A percentile compares a stretch with the other conserved stretches of the same genome.
Evolutionary conservation across 2,113 vertebrate genomes (phyloP).

Genomic region (Pseudopipra pipra): DNA sequence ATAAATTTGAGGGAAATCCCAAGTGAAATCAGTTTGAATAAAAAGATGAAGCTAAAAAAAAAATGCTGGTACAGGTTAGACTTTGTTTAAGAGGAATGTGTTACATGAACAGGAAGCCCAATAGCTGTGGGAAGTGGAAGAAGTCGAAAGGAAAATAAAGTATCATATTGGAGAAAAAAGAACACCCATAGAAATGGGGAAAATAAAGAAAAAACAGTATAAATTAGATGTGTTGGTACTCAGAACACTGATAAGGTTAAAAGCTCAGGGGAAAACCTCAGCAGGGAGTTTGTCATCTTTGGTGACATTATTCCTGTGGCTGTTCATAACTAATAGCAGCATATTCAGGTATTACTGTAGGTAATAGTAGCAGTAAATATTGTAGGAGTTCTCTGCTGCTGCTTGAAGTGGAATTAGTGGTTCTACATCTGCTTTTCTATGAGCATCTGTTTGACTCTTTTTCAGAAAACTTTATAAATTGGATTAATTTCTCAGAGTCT

Average conservation of each 20-base stretch:
- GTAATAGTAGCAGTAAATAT: not conserved
- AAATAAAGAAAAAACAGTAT: not conserved
- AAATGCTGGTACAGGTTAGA: not conserved
- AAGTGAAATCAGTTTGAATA: not conserved
- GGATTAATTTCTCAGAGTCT: not conserved
- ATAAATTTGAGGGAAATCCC: not conserved
- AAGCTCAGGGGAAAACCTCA: not conserved
- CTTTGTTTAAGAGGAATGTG: not conserved
- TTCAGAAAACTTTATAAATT: not conserved
- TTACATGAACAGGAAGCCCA: not conserved
- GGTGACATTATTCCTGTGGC: not conserved
- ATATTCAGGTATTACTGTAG: accelerated
- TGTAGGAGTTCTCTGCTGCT: not conserved
- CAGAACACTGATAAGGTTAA: not conserved
- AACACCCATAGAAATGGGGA: not conserved
- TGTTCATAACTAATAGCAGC: not conserved
- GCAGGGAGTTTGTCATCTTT: too few species aligned
- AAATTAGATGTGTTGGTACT: not conserved
- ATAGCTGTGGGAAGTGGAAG: not conserved
- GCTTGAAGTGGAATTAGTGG: not conserved
- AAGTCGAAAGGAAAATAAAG: not conserved
- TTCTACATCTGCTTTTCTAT: not conserved
- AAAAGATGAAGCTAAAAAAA: not conserved
- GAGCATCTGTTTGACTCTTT: not conserved
- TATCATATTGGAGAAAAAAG: not conserved